phyloP scores from a whole-genome alignment of 2,888 invertebrate genomes.

The Drosophila melanosoma region DNA sequence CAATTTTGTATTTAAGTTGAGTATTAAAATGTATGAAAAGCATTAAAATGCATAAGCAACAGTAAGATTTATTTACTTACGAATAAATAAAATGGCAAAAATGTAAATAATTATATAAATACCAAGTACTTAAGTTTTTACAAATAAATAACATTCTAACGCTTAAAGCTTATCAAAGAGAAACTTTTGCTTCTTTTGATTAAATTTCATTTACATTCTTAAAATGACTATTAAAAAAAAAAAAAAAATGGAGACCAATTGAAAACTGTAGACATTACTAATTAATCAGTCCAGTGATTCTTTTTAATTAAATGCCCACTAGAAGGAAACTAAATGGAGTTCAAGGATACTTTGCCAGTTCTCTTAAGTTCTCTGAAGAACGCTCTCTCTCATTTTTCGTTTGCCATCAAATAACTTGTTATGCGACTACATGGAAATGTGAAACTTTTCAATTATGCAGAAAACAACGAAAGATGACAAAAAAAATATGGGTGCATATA shows the following conservation, averaged over 20 bases:
- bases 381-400: not conserved
- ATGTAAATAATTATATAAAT: not conserved
- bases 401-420: constrained; percentile 32
- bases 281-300: constrained; percentile 17
- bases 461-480: not conserved
- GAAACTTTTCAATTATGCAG: constrained; percentile 31
- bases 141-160: not conserved
- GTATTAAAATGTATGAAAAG: not conserved
- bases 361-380: not conserved
- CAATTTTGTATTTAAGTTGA: not conserved
- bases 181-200: constrained; percentile 5
- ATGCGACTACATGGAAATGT: constrained; percentile 33
- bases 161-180: not conserved
- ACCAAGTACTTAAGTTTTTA: not conserved
- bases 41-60: not conserved
- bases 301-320: constrained; percentile 17
- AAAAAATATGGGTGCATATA: not conserved
- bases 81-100: not conserved
- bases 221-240: not conserved
- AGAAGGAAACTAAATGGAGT: constrained; percentile 11
- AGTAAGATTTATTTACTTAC: not conserved
- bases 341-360: constrained; percentile 3
- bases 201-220: not conserved
- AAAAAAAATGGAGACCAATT: not conserved
- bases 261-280: constrained; percentile 12